Conservation (phyloP, 2,797 vertebrate genomes). For the Hoplostethus mediterraneus region DNA sequence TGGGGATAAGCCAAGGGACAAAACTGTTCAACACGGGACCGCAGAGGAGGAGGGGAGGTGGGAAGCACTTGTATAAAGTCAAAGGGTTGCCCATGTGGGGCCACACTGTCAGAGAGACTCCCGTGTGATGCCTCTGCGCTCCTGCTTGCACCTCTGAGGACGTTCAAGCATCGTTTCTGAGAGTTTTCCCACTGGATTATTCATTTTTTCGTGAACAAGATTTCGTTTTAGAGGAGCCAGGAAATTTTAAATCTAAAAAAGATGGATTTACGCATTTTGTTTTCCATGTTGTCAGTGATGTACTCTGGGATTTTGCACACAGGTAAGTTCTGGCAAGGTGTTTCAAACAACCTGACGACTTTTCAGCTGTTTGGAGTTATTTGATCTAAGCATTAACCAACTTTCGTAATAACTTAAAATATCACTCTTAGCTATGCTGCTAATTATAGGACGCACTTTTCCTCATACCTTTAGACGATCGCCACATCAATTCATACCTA, state of each 20-base stretch:
- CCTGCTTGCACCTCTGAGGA: conserved; percentile 25
- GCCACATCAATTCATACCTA: too few relatives aligned
- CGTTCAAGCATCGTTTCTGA: conserved; percentile 15
- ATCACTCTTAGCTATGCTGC: too few relatives aligned
- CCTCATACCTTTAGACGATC: too few relatives aligned
- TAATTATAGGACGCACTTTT: too few relatives aligned
- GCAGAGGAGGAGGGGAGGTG: conserved; percentile 56
- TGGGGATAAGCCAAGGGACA: conserved; percentile 84
- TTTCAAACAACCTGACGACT: background rate
- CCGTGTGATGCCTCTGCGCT: conserved; percentile 29
- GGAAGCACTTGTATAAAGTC: conserved; percentile 85
- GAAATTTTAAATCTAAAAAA: conserved; percentile 26
- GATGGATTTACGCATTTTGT: conserved; percentile 89
- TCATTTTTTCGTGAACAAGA: background rate
- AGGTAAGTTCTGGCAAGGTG: conserved; percentile 70
- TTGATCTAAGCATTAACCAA: too few relatives aligned
- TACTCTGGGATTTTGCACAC: conserved; percentile 70
- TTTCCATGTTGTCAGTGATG: conserved; percentile 85
- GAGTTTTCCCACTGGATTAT: conserved; percentile 32
- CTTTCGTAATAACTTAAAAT: too few relatives aligned
- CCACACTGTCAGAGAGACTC: conserved; percentile 63
- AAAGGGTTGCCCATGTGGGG: conserved; percentile 61
- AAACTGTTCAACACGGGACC: conserved; percentile 84
- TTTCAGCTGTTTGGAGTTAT: background rate
- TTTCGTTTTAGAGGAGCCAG: background rate